A percentile compares a stretch with the other conserved stretches of the same genome.
phyloP scores from a whole-genome alignment of 2,113 vertebrate genomes.

The Halcyon senegalensis region DNA sequence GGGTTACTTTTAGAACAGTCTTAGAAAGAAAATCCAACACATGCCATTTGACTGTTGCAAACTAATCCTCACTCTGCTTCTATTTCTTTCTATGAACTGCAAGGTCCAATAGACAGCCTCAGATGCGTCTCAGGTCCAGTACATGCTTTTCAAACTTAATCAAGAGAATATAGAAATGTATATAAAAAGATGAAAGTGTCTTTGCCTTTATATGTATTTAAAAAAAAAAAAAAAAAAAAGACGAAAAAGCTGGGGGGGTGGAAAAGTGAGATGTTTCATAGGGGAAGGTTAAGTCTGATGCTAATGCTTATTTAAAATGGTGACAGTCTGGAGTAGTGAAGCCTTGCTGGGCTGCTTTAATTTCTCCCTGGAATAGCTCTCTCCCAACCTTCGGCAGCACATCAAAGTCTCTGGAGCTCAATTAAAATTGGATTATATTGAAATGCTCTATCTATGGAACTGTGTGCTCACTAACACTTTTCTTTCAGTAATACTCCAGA shows the following conservation, averaged over 20 bases:
- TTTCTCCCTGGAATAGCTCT: conserved; percentile 98
- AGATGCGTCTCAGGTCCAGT: conserved; percentile 76
- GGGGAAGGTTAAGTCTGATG: conserved; percentile 91
- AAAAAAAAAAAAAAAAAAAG: conserved; percentile 42
- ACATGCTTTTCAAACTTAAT: conserved; percentile 79
- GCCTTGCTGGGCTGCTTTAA: conserved; percentile 86
- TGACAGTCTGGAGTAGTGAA: conserved; percentile 89
- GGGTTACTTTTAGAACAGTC: conserved; percentile 9
- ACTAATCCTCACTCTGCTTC: conserved; percentile 72
- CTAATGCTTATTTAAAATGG: conserved; percentile 94
- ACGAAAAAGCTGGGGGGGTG: conserved; percentile 54
- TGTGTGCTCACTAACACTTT: conserved; percentile 88
- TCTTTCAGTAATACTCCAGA: conserved; percentile 89
- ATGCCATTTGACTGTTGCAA: conserved; percentile 81
- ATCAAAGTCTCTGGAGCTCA: conserved; percentile 99
- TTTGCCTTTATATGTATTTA: conserved; percentile 66
- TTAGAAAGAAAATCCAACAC: conserved; percentile 72
- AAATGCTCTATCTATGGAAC: conserved; percentile 90
- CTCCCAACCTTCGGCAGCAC: conserved; percentile 90
- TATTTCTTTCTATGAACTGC: conserved; percentile 69
- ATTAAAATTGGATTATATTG: conserved; percentile 99
- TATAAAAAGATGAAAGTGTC: conserved; percentile 79
- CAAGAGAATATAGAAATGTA: conserved; percentile 73
- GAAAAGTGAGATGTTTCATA: conserved; percentile 82
- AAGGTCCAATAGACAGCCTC: conserved; percentile 66